phyloP scores from a whole-genome alignment of 2,113 vertebrate genomes.

The Phalacrocorax aristotelis region DNA sequence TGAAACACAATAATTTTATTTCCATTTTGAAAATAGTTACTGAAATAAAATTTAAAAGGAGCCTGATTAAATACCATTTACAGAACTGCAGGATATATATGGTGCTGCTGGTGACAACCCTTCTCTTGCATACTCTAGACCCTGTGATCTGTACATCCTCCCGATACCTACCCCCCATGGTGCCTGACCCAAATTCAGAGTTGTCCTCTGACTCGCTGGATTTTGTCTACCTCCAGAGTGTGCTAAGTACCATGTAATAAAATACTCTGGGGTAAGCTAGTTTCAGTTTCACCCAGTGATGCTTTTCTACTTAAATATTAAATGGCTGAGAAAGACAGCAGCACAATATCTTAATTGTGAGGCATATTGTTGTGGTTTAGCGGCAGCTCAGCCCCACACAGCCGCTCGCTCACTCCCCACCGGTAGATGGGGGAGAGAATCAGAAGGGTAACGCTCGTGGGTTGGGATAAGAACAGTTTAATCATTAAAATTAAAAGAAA shows the following conservation, averaged over 20 bases:
- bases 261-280: neutral
- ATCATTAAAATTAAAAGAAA: no score
- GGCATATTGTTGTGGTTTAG: no score
- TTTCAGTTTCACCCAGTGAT: neutral
- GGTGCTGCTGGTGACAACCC: neutral
- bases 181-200: neutral
- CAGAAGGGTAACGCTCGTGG: no score
- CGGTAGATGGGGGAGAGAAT: no score
- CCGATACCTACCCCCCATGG: fast-evolving
- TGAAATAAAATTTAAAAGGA: neutral
- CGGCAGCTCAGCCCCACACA: no score
- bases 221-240: neutral
- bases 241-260: neutral
- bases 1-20: neutral
- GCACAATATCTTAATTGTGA: neutral
- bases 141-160: neutral
- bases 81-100: neutral
- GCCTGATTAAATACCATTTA: neutral
- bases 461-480: no score
- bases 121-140: neutral
- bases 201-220: neutral
- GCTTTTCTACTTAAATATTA: neutral
- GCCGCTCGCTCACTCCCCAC: no score
- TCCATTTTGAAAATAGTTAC: neutral
- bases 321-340: neutral